Conservation (phyloP, 2,113 vertebrate species). For the Callaeas wilsoni region DNA sequence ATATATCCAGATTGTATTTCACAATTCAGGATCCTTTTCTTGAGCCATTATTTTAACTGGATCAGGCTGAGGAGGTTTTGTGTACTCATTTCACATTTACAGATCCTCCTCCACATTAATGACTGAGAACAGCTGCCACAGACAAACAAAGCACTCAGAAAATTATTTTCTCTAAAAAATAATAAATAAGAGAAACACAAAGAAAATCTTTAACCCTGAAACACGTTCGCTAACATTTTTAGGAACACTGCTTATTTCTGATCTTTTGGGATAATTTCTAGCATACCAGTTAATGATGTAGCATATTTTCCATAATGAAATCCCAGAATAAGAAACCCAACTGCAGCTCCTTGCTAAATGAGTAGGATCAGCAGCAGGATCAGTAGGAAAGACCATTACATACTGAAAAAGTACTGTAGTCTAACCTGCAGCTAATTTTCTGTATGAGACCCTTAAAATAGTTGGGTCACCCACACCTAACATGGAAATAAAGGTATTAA, state of each 20-base stretch:
- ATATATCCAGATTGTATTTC: not conserved
- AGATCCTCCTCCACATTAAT: conserved; percentile 11
- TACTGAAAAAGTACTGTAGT: not conserved
- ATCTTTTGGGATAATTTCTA: not conserved
- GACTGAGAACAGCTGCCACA: not conserved
- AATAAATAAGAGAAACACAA: not conserved
- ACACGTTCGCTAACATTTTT: not conserved
- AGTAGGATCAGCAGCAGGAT: not conserved
- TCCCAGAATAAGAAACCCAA: not conserved
- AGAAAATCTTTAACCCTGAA: not conserved
- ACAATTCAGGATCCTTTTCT: not conserved
- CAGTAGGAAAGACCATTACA: not conserved
- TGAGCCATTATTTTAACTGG: not conserved
- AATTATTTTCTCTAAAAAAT: not conserved
- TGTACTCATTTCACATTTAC: not conserved
- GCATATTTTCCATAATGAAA: not conserved
- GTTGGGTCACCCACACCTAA: not conserved
- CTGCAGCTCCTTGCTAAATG: not conserved
- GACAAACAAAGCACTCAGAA: not conserved
- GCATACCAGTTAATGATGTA: not conserved
- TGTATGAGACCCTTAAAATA: not conserved
- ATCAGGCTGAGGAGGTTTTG: not conserved
- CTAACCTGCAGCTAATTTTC: not conserved
- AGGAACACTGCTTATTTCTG: not conserved
- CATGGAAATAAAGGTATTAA: not conserved